phyloP scores from a whole-genome alignment of 2,888 invertebrate genomes.

The Dynastes grantii region DNA sequence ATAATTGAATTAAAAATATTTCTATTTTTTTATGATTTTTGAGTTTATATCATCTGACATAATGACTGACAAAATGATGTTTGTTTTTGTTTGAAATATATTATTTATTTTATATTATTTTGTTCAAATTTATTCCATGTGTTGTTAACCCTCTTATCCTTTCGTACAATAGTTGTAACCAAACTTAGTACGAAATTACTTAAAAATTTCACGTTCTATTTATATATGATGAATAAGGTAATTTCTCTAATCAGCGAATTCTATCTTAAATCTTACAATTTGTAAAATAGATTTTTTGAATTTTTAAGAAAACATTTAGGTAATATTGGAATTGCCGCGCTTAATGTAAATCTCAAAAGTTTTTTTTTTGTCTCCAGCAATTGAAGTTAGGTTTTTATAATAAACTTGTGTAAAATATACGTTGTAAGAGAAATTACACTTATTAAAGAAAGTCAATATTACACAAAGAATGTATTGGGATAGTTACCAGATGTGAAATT shows the following conservation, averaged over 20 bases:
- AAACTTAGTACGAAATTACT: constrained; percentile 59
- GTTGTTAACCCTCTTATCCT: constrained; percentile 39
- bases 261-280: neutral
- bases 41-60: constrained; percentile 57
- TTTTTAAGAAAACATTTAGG: too few species aligned
- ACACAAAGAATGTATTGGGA: neutral
- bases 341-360: too few species aligned
- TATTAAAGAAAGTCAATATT: neutral
- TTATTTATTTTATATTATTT: constrained; percentile 67
- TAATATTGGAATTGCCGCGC: too few species aligned
- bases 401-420: neutral
- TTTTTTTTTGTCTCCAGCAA: too few species aligned
- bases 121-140: constrained; percentile 60
- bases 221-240: neutral
- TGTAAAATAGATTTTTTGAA: neutral
- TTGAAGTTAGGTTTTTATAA: too few species aligned
- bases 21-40: constrained; percentile 53
- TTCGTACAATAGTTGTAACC: constrained; percentile 60
- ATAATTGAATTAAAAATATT: constrained; percentile 33
- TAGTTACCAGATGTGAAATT: constrained; percentile 44
- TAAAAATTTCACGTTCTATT: constrained; percentile 51
- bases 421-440: constrained; percentile 4
- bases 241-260: neutral
- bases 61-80: constrained; percentile 64
- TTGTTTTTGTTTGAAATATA: constrained; percentile 68